Base-by-base conservation (phyloP, 2,797 vertebrate genomes). In the Miichthys miiuy region DNA sequence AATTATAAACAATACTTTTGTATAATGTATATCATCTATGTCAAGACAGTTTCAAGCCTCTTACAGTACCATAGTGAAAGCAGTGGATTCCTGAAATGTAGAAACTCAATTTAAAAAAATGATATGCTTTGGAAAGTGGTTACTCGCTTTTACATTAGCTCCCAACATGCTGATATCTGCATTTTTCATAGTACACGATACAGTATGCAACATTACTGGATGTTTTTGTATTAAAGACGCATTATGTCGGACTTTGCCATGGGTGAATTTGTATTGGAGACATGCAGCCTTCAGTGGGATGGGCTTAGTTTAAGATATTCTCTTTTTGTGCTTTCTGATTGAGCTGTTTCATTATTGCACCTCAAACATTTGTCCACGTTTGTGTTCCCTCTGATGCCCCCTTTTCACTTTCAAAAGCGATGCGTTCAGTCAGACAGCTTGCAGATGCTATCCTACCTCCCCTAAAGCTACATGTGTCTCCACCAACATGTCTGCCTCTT, bases 381-480 rank as follows among this genome's bases (percentile, higher is more conserved):
- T 62, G 52, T 18, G 50, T 68, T 72, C 30, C 63, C 71, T 78
- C 48, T 56, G 50, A n/a, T 44, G 61, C 66, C 57, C 72, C 57
- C 72, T 0, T 77, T 78, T 71, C 56, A 17, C 66, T 69, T 64
- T 62, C 74, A 54, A 56, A 80, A 14, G 21, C 52, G 18, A 17
- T 7, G 68, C 56, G 52, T 74, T 65, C 68, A 69, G 41, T 75
- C 61, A 77, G 85, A 84, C 81, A 78, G 70, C 67, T 79, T 74
- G 65, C 85, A 86, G 81, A 91, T 85, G 85, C 85, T 79, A 6
- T 65, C 52, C 80, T 68, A 55, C 77, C 51, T 76, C 50, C 79
- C 84, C 86, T 41, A n/a, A 46, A 90, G 89, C 82, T 61, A 84
- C 72, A 77, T 55, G 46, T 56, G 51, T 68, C 80, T 74, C 71